A percentile compares a stretch with the other conserved stretches of the same genome.
These are phyloP conservation scores for Ceyx cyanopectus DNA, from an alignment of 2,113 vertebrate genomes.

Conservation along the genomic window DNA sequence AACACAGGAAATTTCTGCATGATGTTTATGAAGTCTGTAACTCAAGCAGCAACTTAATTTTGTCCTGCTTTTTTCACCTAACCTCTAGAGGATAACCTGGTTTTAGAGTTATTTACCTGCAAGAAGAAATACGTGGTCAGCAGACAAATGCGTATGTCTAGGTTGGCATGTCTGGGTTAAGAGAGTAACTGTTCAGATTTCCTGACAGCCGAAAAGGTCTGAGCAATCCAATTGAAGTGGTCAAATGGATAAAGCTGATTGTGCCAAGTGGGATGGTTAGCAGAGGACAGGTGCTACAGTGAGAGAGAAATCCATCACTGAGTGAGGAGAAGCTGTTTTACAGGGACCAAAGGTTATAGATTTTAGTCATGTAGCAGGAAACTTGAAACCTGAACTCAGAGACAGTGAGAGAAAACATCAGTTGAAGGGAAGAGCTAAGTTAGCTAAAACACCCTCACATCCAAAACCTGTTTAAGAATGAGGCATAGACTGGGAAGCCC, in stretches of 20 bases:
- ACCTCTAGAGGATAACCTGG: neutral
- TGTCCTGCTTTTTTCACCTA: neutral
- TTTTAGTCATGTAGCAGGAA: neutral
- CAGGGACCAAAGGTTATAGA: neutral
- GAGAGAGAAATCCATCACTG: neutral
- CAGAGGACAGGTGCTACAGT: neutral
- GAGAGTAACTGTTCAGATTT: neutral
- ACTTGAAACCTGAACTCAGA: neutral
- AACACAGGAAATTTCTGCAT: neutral
- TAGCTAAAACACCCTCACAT: neutral
- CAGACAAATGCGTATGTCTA: neutral
- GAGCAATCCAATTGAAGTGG: neutral
- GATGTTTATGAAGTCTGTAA: neutral
- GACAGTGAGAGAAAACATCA: neutral
- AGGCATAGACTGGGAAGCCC: neutral
- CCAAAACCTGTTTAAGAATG: neutral
- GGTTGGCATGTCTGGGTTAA: neutral
- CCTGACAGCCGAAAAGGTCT: neutral
- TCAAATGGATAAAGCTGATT: neutral
- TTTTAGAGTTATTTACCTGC: neutral
- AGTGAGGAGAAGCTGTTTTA: neutral
- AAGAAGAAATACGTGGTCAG: neutral
- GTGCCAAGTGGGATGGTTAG: neutral
- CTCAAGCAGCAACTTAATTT: neutral
- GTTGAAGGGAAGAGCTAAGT: neutral